These are phyloP conservation scores for Berghia stephanieae DNA, from an alignment of 1,140 invertebrate species.

Conservation along the genomic window DNA sequence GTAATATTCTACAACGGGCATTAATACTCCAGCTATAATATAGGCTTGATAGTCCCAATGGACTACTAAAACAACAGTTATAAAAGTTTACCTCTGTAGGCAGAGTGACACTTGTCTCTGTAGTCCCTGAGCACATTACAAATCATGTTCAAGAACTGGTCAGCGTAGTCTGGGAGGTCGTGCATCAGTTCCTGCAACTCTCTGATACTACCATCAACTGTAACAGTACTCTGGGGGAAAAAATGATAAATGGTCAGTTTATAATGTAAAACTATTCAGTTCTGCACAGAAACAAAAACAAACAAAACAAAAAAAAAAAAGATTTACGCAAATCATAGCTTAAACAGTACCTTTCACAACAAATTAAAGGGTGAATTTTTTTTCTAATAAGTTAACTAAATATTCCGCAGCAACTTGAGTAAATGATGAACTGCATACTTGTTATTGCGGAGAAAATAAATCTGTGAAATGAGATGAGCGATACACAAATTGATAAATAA, in stretches of 20 bases:
- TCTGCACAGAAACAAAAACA: background rate
- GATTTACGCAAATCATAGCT: too few relatives aligned
- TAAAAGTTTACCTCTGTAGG: conserved; percentile 73
- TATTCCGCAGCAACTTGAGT: too few relatives aligned
- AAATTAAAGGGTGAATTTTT: too few relatives aligned
- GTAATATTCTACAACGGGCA: too few relatives aligned
- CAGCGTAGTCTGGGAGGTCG: conserved; percentile 77
- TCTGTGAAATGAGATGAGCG: too few relatives aligned
- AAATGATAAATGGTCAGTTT: background rate
- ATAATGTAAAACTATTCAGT: too few relatives aligned
- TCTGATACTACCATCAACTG: conserved; percentile 76
- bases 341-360: too few relatives aligned
- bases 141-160: conserved; percentile 77
- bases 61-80: background rate
- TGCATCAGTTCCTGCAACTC: conserved; percentile 78
- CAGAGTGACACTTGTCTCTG: conserved; percentile 79
- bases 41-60: background rate
- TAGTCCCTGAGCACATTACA: conserved; percentile 78
- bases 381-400: too few relatives aligned
- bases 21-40: too few relatives aligned
- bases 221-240: conserved; percentile 74
- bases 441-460: too few relatives aligned
- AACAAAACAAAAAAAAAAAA: background rate
- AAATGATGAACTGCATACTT: too few relatives aligned
- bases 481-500: too few relatives aligned